phyloP scores from a whole-genome alignment of 92 coral and sea anemone genomes.

The Phenganax subtilis region DNA sequence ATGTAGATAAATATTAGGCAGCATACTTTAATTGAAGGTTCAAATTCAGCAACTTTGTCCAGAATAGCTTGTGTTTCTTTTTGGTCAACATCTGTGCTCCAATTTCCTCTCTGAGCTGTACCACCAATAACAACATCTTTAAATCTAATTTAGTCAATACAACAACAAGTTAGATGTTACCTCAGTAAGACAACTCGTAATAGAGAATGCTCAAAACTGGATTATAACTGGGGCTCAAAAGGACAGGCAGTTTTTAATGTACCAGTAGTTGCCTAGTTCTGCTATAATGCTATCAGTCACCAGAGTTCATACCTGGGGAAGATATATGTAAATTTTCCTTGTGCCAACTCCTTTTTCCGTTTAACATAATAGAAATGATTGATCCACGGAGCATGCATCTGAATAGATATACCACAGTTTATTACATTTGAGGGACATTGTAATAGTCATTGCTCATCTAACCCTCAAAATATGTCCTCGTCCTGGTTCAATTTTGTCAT shows the following conservation, averaged over 20 bases:
- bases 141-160: constrained; percentile 38
- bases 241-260: background rate
- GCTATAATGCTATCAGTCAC: too few species aligned
- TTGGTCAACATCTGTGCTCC: constrained; percentile 47
- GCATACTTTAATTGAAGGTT: constrained; percentile 64
- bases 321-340: constrained; percentile 54
- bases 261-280: constrained; percentile 13
- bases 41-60: constrained; percentile 47
- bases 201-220: background rate
- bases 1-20: background rate
- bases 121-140: constrained; percentile 76
- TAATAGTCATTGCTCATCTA: background rate
- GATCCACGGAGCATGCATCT: constrained; percentile 84
- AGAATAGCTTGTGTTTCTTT: constrained; percentile 62
- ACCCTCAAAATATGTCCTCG: constrained; percentile 90
- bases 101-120: constrained; percentile 53
- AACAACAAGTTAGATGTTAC: background rate
- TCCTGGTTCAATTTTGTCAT: constrained; percentile 56
- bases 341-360: constrained; percentile 24
- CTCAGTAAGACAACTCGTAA: background rate
- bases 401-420: background rate
- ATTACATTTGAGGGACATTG: background rate
- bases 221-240: background rate
- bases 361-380: constrained; percentile 47
- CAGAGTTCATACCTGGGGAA: constrained; percentile 57